Conservation (phyloP, 2,888 invertebrate genomes). For the Lithophane ornitopus region DNA sequence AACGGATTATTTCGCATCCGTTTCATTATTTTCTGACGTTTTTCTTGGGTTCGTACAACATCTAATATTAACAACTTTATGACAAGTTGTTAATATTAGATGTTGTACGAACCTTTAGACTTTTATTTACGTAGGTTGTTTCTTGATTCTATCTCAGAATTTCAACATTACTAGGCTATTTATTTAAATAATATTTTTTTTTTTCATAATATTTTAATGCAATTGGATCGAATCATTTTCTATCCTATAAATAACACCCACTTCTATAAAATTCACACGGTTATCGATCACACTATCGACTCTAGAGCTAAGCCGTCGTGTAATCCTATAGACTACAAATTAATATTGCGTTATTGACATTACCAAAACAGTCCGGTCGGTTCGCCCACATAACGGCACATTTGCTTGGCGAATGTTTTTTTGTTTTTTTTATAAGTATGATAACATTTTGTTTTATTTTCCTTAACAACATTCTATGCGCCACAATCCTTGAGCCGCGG, state of each 20-base stretch:
- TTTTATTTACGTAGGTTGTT: too few species aligned
- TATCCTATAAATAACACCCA: neutral
- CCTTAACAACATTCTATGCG: conserved; percentile 8
- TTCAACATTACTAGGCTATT: too few species aligned
- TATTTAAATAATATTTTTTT: too few species aligned
- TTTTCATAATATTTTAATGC: too few species aligned
- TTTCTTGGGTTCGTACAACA: too few species aligned
- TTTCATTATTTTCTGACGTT: too few species aligned
- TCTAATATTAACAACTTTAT: too few species aligned
- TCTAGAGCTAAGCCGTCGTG: conserved; percentile 13
- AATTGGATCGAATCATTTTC: neutral
- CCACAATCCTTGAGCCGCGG: conserved; percentile 20
- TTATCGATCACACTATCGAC: conserved; percentile 27
- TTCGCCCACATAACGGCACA: conserved; percentile 11
- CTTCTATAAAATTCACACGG: conserved; percentile 18
- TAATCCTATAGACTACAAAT: conserved; percentile 30
- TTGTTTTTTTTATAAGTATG: neutral
- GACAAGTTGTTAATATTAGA: too few species aligned
- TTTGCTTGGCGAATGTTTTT: neutral
- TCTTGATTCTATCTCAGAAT: too few species aligned
- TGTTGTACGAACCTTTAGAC: too few species aligned
- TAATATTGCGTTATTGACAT: conserved; percentile 29
- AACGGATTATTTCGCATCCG: too few species aligned
- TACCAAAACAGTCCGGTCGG: conserved; percentile 12
- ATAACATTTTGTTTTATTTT: conserved; percentile 32